Evolutionary conservation across 2,888 invertebrate species (phyloP), one percentile per base, ranked within the genome.

Genomic region (Erebia ligea): DNA sequence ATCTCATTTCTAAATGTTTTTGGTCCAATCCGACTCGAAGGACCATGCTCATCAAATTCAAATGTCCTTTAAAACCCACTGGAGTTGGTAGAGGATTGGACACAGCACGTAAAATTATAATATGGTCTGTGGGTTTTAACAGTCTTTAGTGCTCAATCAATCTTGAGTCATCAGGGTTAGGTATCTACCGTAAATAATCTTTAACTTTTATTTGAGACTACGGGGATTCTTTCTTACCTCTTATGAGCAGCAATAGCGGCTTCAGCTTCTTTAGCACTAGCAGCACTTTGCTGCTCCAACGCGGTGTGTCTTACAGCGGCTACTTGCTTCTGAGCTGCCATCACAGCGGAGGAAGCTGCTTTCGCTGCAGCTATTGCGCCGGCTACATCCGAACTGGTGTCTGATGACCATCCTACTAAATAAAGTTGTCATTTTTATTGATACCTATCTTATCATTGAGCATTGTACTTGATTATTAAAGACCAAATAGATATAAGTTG

Each of bases 361-460:
- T 96, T 96, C 0, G 97, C 97, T 0, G 95, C 95, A 3, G 96
- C 95, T 66, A 97, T 95, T 0, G 96, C 95, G 48, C 95, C 94
- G 0, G 96, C 94, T 40, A 96, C 96, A 77, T 96, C 96, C 0
- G 95, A 94, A 13, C 95, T 95, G 65, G 94, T 94, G 56, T 94
- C 93, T 75, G 83, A 77, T 17, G 76, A 69, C 76, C 76, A 77
- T 5, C 73, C 74, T 73, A 62, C 8, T 62, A 48, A 21, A 42
- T 57, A 10, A n/a, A n/a, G n/a, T 19, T 56, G 42, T 52, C 9
- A 52, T 52, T n/a, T n/a, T 52, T 17, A 52, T 17, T 52, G n/a
- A 1, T 52, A 50, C 6, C n/a, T 50, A n/a, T 17, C 34, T 6
- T 6, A 34, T 6, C 6, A 34, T 6, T 34, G 17, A n/a, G 1